Evolutionary conservation across 2,888 invertebrate genomes (phyloP).

Genomic region (Metallyticus violacea): DNA sequence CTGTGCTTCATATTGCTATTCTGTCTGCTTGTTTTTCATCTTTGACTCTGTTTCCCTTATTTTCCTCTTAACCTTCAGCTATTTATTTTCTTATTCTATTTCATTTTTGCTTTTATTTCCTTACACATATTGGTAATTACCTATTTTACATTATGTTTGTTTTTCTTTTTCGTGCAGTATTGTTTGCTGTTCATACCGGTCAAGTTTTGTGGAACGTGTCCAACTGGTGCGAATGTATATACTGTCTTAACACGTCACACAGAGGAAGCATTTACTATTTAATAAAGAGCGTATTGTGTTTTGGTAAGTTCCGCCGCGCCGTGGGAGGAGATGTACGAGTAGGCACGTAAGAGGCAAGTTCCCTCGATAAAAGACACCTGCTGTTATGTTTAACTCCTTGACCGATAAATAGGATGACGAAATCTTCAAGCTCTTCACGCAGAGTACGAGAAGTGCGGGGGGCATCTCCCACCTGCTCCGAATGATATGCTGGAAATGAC

Average conservation of each 20-base stretch:
- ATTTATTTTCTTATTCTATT: no score
- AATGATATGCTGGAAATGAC: neutral
- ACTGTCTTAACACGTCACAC: neutral
- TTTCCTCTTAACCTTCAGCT: no score
- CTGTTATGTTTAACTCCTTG: neutral
- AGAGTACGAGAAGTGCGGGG: neutral
- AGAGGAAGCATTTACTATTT: neutral
- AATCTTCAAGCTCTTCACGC: neutral
- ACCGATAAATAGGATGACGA: neutral
- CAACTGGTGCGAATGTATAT: no score
- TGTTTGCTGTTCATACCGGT: neutral
- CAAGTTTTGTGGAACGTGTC: no score
- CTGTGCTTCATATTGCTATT: no score
- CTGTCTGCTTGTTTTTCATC: no score
- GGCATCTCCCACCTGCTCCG: neutral
- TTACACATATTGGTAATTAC: no score
- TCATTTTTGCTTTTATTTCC: no score
- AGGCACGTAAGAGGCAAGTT: neutral
- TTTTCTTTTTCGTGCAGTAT: no score
- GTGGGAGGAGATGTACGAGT: no score
- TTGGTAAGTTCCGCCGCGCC: neutral
- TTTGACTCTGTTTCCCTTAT: no score
- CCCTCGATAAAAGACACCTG: neutral
- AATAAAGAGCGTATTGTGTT: neutral
- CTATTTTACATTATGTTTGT: no score